Conservation (phyloP, 2,888 invertebrate species). For the Theodoxus fluviatilis region DNA sequence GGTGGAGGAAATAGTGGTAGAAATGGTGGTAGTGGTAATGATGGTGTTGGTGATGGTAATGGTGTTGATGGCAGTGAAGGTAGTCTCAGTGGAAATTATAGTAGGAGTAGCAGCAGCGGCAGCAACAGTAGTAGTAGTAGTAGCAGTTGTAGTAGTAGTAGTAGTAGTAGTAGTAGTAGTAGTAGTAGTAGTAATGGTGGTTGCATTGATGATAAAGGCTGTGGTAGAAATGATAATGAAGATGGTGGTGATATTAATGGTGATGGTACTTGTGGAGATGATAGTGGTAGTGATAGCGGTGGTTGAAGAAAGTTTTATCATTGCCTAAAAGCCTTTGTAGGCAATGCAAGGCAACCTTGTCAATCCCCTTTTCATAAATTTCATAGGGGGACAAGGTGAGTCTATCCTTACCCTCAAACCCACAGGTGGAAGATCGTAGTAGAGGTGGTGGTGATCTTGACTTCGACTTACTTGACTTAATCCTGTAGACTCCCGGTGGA, state of each 20-base stretch:
- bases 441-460: too few species aligned
- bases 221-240: neutral
- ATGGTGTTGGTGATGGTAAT: slow-evolving; percentile 20
- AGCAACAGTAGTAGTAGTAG: slow-evolving; percentile 25
- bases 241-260: slow-evolving; percentile 15
- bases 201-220: neutral
- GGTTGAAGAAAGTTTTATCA: too few species aligned
- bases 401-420: too few species aligned
- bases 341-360: too few species aligned
- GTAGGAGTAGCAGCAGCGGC: slow-evolving; percentile 17
- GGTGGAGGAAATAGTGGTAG: slow-evolving; percentile 9
- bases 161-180: slow-evolving; percentile 24
- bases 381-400: too few species aligned
- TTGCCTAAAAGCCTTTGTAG: too few species aligned
- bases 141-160: slow-evolving; percentile 24
- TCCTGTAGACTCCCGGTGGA: too few species aligned
- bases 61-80: slow-evolving; percentile 7
- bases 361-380: too few species aligned
- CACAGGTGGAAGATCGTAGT: too few species aligned
- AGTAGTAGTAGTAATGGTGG: slow-evolving; percentile 21
- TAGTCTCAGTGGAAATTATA: slow-evolving; percentile 8
- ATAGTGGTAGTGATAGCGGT: slow-evolving; percentile 25
- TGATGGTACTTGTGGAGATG: slow-evolving; percentile 20
- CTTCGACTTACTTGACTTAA: too few species aligned
- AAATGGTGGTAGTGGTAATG: slow-evolving; percentile 22